Conservation (phyloP, 2,113 vertebrate genomes). For the Crotalus viridis region DNA sequence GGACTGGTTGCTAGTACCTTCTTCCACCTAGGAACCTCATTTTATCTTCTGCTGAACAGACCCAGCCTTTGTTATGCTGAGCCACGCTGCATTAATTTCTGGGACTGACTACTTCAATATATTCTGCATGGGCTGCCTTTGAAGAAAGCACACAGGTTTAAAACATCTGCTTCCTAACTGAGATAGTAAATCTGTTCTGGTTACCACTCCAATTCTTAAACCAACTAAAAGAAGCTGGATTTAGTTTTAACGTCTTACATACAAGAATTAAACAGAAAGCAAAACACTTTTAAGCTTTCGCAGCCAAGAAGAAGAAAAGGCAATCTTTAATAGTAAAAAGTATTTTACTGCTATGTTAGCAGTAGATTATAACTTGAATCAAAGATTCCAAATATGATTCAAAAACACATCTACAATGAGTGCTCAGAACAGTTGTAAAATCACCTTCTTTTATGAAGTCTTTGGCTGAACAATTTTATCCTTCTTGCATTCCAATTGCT, state of each 20-base stretch:
- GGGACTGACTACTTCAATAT: not conserved
- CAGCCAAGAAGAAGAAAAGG: not conserved
- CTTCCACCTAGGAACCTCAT: not conserved
- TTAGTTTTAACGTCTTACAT: not conserved
- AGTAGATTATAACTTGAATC: not conserved
- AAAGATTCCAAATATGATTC: not conserved
- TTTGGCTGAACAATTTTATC: not conserved
- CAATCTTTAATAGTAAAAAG: not conserved
- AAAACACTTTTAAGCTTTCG: not conserved
- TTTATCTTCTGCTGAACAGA: not conserved
- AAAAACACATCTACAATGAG: not conserved
- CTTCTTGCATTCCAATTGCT: not conserved
- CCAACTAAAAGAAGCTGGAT: not conserved
- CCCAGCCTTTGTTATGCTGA: not conserved
- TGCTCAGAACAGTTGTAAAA: not conserved
- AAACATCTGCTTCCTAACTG: not conserved
- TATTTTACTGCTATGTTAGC: not conserved
- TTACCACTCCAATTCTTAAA: not conserved
- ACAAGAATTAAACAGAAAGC: not conserved
- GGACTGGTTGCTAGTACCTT: not conserved
- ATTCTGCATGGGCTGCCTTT: no score
- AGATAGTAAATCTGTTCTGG: not conserved
- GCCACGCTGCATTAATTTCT: not conserved
- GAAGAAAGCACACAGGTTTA: not conserved
- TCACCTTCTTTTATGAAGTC: not conserved